Evolutionary conservation across 1,140 invertebrate genomes (phyloP), one percentile per base, ranked within the genome.

Genomic region (Trichoplusia ni): DNA sequence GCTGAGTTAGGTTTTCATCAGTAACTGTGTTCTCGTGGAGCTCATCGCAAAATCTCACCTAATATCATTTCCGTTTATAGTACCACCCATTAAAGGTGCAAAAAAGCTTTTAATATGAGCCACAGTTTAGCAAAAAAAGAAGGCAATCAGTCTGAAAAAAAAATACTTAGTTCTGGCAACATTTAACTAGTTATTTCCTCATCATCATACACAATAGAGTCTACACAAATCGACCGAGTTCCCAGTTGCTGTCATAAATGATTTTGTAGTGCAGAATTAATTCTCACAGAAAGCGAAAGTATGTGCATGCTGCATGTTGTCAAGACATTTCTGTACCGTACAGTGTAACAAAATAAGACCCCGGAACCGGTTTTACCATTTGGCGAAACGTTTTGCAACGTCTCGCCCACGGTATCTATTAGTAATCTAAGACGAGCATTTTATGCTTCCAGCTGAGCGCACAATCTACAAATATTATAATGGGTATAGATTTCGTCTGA

Each of bases 311-410:
- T 58, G 62, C 38, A 67, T 64, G 54, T 63, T 65, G 47, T 64
- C 67, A 70, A 68, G 47, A 51, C 47, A 65, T 63, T 58, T 35
- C 64, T 64, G 61, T 67, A 62, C 46, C 40, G 23, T 42, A 18
- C 25, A 58, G 19, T 25, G 62, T 67, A 70, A 56, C 69, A 42
- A 14, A 40, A 68, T 42, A 27, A 31, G 61, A 66, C 64, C 51
- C 47, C 49, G 64, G 59, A 79, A 85, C 84, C 84, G 79, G 84
- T 87, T 84, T 73, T 71, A 66, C 71, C 71, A 75, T 67, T 81
- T 80, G 65, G 69, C 70, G 72, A 80, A 79, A 76, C 63, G 75
- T 82, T 81, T 83, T 80, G 82, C 82, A 84, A 86, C 69, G 38
- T 61, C n/a, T n/a, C 59, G 61, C 61, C 65, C 58, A 60, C 64